Conservation (phyloP, 2,888 invertebrate genomes). For the Ichneumoninae sp. region DNA sequence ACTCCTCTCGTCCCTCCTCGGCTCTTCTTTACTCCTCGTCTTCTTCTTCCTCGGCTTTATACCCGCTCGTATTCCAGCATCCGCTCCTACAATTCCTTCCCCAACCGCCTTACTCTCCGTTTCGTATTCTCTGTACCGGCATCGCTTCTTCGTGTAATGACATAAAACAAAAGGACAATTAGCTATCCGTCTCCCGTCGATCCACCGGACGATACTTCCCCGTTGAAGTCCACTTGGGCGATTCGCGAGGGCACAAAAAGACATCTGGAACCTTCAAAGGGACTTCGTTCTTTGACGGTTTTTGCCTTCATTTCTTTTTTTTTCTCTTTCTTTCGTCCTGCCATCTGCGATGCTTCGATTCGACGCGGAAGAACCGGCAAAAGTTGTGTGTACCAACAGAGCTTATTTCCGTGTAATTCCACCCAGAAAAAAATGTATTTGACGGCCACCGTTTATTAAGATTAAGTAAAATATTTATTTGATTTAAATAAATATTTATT, state of each 20-base stretch:
- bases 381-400: conserved; percentile 61
- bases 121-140: conserved; percentile 45
- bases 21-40: conserved; percentile 51
- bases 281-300: conserved; percentile 2
- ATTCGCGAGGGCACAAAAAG: not conserved
- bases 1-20: conserved; percentile 46
- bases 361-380: conserved; percentile 26
- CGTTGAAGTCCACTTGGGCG: conserved; percentile 3
- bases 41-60: conserved; percentile 36
- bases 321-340: conserved; percentile 16
- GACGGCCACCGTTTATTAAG: too few relatives aligned
- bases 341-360: not conserved
- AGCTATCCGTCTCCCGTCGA: conserved; percentile 35
- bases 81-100: conserved; percentile 55
- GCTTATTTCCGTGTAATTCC: conserved; percentile 64
- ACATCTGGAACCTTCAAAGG: not conserved
- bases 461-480: too few relatives aligned
- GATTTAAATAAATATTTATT: too few relatives aligned
- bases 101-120: conserved; percentile 59
- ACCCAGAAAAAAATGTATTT: too few relatives aligned
- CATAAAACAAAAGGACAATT: conserved; percentile 61
- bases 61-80: conserved; percentile 45
- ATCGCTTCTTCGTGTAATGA: conserved; percentile 63
- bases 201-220: conserved; percentile 27
- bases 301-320: conserved; percentile 2